Evolutionary conservation across 2,888 invertebrate genomes (phyloP).

Genomic region (Noctua janthe): DNA sequence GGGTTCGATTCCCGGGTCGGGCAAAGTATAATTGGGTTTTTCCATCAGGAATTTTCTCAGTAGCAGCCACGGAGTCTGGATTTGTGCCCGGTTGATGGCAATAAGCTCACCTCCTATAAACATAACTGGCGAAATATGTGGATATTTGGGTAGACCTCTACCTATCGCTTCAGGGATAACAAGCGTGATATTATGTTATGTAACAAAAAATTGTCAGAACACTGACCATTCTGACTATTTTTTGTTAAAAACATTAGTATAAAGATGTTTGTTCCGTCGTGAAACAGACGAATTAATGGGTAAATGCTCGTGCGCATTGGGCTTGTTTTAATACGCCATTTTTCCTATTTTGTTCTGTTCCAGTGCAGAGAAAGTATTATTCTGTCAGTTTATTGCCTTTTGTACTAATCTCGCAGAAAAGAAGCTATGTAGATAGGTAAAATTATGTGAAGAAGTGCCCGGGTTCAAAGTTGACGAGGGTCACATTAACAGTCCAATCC

Average conservation of each 20-base stretch:
- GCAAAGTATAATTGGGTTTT: no score
- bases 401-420: not conserved
- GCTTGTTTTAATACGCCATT: not conserved
- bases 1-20: no score
- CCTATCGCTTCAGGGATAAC: no score
- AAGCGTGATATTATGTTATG: no score
- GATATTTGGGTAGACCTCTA: no score
- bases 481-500: constrained; percentile 31
- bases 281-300: not conserved
- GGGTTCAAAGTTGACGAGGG: constrained; percentile 16
- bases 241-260: not conserved
- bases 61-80: no score
- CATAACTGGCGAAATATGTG: no score
- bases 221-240: not conserved
- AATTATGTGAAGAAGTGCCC: no score
- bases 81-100: no score
- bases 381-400: not conserved
- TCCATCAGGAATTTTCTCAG: no score
- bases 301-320: not conserved
- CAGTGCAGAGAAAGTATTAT: not conserved
- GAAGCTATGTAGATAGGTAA: no score
- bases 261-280: not conserved
- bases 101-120: no score
- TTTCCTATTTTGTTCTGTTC: not conserved
- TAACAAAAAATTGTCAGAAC: not conserved